Evolutionary conservation across 2,888 invertebrate genomes (phyloP), one percentile per base, ranked within the genome.

Genomic region (Creontiades dilutus): DNA sequence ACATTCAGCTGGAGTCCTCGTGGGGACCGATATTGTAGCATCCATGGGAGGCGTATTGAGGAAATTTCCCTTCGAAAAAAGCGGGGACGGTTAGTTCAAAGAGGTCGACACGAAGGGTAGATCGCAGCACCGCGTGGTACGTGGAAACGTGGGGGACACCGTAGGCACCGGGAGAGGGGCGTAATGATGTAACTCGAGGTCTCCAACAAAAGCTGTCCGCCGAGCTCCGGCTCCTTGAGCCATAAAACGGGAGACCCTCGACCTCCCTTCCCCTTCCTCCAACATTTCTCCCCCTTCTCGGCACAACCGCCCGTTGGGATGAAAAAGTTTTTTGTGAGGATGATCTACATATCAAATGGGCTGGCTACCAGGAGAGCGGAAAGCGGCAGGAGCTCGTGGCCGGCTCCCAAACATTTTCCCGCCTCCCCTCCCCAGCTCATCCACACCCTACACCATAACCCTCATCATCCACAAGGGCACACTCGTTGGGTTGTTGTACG

Each of bases 281-380:
- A 37, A 7, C 37, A 37, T 37, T 37, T 52, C 52, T 16, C 52
- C 68, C 68, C 68, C 68, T 68, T 16, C 68, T 23, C 12, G 68
- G 3, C 52, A 12, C 19, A 19, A 68, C 68, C 47, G 5, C 75
- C 86, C n/a, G 46, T 19, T 13, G n/a, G 86, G 88, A 88, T 78
- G 88, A 88, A 86, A 37, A 68, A 55, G 46, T 88, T 88, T 86
- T 88, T 88, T 88, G 88, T 88, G 37, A 61, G 88, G 80, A 88
- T 88, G 88, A 88, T 88, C 88, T 88, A 88, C 88, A 88, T 88
- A 88, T 88, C 88, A 88, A 88, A 88, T 88, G 88, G 88, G 88
- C 88, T 88, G 78, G 88, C 88, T 78, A 88, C 78, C 88, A 88
- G 88, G 88, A 76, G 76, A 52, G 13, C 80, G 52, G 52, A 80